Base-by-base conservation (phyloP, 2,888 invertebrate species). In the Cheilosia pagana region DNA sequence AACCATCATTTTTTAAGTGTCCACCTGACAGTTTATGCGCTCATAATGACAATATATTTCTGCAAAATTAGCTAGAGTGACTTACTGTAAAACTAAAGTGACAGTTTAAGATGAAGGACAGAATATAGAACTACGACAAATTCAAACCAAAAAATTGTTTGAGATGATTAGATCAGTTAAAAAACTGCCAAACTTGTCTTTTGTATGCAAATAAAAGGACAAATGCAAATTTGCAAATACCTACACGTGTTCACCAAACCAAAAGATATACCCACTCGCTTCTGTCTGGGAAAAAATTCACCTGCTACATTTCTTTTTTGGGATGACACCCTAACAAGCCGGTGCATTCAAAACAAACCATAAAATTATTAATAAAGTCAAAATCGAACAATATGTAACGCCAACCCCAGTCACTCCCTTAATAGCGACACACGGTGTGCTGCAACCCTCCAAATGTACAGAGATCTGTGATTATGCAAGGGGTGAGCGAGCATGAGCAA, bases 331-430 rank as follows among this genome's bases (percentile, higher is more conserved):
- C 85, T 85, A 67, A 81, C 81, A 85, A 85, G 85, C 81, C 81
- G 76, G 81, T 85, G 81, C 55, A 60, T 71, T 6, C 75, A 81
- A 60, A 85, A 85, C 62, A 81, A 76, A 81, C 85, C 85, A 65
- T 81, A 81, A 81, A 81, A 85, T 85, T 81, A 81, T 85, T 85
- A 85, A 85, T 85, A 79, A 85, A 85, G 85, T 85, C 85, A 81
- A 81, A 81, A 65, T 63, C 68, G 70, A 76, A 81, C 81, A 81
- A 85, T 85, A 76, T 82, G 81, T 12, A 10, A 31, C 7, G 7
- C 7, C 28, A 28, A 28, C 35, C 35, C 12, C 12, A 35, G 35
- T 35, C 35, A 12, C 12, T 35, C 35, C 35, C 35, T 35, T 12
- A 3, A 35, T 35, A 35, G 35, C 12, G 35, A 35, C 12, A 35